A percentile compares a stretch with the other conserved stretches of the same genome.
Conservation (phyloP, 1,140 invertebrate species). For the Leptopilina clavipes region DNA sequence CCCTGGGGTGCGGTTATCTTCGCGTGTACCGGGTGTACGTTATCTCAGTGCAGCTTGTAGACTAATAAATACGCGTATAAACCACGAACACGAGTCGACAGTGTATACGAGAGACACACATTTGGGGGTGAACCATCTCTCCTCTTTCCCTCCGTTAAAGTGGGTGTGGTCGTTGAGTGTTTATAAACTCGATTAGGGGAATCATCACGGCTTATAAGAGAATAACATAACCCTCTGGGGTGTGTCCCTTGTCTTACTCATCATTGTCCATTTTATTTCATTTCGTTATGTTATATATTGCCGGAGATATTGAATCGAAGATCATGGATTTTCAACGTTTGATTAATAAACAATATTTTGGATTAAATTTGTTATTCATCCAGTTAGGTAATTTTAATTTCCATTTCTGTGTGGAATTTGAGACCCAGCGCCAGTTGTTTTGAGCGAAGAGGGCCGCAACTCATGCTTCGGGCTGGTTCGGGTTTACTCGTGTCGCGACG, state of each 20-base stretch:
- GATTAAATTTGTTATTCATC: too few species aligned
- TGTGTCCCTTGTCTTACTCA: conserved; percentile 38
- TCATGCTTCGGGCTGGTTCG: too few species aligned
- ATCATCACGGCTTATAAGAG: conserved; percentile 53
- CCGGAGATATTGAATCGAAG: too few species aligned
- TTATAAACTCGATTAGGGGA: conserved; percentile 70
- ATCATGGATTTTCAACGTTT: too few species aligned
- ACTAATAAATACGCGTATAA: conserved; percentile 64
- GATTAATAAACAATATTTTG: too few species aligned
- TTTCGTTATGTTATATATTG: neutral
- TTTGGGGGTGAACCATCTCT: conserved; percentile 44
- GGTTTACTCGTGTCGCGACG: too few species aligned
- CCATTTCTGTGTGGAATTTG: too few species aligned
- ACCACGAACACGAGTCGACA: conserved; percentile 53
- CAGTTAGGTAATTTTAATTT: too few species aligned
- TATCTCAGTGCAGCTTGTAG: conserved; percentile 63
- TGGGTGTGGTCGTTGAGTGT: conserved; percentile 68
- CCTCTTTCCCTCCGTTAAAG: conserved; percentile 33
- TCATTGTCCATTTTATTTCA: neutral
- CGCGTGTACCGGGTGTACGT: conserved; percentile 71
- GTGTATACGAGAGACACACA: conserved; percentile 40
- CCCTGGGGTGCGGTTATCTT: conserved; percentile 73
- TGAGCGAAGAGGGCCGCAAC: too few species aligned
- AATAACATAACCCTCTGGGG: conserved; percentile 35
- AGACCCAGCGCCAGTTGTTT: too few species aligned